Percentiles rank a stretch among this genome's conserved stretches.
Conservation (phyloP, 2,797 vertebrate genomes). For the Notolepis coatsorum region DNA sequence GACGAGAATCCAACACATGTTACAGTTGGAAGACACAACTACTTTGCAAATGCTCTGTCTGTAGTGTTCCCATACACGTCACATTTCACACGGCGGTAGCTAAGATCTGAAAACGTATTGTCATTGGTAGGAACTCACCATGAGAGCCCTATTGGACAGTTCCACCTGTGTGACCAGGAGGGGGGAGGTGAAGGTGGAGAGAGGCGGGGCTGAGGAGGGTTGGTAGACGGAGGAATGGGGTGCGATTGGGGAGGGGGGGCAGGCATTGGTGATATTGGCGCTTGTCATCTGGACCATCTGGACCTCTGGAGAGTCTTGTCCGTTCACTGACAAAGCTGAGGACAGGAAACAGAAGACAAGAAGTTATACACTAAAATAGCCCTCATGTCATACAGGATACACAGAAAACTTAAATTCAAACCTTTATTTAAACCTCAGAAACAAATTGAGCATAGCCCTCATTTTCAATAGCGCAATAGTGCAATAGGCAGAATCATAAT, state of each 20-base stretch:
- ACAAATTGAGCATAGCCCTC: too few species aligned
- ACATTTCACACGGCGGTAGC: too few species aligned
- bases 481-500: too few species aligned
- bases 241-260: slow-evolving; percentile 52
- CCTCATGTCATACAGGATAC: too few species aligned
- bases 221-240: slow-evolving; percentile 38
- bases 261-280: slow-evolving; percentile 16
- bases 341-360: neutral
- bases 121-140: slow-evolving; percentile 46
- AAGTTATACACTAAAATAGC: neutral
- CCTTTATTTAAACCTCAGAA: too few species aligned
- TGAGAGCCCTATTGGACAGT: slow-evolving; percentile 38
- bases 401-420: too few species aligned
- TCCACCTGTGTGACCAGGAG: slow-evolving; percentile 4
- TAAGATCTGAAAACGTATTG: too few species aligned
- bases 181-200: neutral
- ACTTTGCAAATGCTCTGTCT: too few species aligned
- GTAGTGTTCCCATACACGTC: too few species aligned
- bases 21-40: too few species aligned
- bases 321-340: slow-evolving; percentile 23
- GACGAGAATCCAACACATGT: too few species aligned
- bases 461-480: too few species aligned
- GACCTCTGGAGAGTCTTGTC: slow-evolving; percentile 56
- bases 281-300: slow-evolving; percentile 42
- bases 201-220: neutral